These are phyloP conservation scores for Gymnopithys bicolor DNA, from an alignment of 2,797 vertebrate genomes.

Conservation along the genomic window DNA sequence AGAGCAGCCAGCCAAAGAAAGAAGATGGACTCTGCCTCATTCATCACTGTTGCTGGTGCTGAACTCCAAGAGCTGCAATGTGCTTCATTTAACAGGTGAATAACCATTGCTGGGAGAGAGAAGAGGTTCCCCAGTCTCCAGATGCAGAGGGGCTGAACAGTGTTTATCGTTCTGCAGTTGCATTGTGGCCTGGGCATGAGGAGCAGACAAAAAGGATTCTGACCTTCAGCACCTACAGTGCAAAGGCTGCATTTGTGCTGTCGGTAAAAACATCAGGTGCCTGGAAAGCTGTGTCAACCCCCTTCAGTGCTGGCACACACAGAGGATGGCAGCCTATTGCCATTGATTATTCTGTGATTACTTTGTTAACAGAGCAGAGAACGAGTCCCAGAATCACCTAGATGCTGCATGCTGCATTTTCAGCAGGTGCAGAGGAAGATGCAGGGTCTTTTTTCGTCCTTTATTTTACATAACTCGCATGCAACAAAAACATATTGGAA, in stretches of 20 bases:
- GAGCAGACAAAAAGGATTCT: neutral
- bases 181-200: neutral
- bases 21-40: neutral
- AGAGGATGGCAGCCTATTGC: neutral
- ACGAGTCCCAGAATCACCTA: neutral
- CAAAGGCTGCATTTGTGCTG: neutral
- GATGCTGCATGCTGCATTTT: neutral
- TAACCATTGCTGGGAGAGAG: neutral
- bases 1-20: neutral
- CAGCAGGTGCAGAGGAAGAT: neutral
- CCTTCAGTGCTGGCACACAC: neutral
- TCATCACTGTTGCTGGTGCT: accelerated
- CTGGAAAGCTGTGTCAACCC: neutral
- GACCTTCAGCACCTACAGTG: neutral
- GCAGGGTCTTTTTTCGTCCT: accelerated
- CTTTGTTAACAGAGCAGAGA: neutral
- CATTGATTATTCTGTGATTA: neutral
- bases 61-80: accelerated
- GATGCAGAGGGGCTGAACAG: neutral
- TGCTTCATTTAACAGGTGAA: neutral
- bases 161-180: neutral
- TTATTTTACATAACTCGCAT: neutral
- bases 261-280: neutral
- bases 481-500: neutral
- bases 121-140: neutral